A percentile compares a stretch with the other conserved stretches of the same genome.
Evolutionary conservation across 2,113 vertebrate species (phyloP).

Genomic region (Rhombomys opimus): DNA sequence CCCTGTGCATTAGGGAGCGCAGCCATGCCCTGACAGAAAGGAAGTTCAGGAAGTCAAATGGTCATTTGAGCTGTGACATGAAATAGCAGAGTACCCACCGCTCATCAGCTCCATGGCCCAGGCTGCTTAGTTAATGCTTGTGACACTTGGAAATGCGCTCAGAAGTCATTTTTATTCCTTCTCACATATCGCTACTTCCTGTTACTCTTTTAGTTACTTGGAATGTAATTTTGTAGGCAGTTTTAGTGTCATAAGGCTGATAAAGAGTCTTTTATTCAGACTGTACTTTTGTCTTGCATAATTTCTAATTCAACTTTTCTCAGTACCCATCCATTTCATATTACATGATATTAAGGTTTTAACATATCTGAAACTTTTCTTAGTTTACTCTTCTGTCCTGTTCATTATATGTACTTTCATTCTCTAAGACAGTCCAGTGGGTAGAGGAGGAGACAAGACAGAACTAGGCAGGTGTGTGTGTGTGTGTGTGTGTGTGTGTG

Average conservation of each 20-base stretch:
- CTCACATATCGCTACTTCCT: background rate
- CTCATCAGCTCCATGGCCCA: fast-evolving
- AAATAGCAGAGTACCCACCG: fast-evolving
- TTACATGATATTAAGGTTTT: background rate
- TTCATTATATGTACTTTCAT: background rate
- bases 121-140: background rate
- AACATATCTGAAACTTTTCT: background rate
- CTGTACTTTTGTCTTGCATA: background rate
- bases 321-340: background rate
- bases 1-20: background rate
- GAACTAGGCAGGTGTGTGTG: background rate
- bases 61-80: too few species aligned
- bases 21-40: background rate
- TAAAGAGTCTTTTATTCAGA: background rate
- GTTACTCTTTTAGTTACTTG: background rate
- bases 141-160: background rate
- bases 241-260: background rate
- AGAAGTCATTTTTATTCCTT: background rate
- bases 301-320: background rate
- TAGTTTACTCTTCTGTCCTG: background rate
- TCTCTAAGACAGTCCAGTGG: background rate
- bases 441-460: background rate
- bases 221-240: background rate
- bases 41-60: background rate
- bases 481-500: background rate